Conservation (phyloP, 2,888 invertebrate species). For the Eupithecia subfuscata region DNA sequence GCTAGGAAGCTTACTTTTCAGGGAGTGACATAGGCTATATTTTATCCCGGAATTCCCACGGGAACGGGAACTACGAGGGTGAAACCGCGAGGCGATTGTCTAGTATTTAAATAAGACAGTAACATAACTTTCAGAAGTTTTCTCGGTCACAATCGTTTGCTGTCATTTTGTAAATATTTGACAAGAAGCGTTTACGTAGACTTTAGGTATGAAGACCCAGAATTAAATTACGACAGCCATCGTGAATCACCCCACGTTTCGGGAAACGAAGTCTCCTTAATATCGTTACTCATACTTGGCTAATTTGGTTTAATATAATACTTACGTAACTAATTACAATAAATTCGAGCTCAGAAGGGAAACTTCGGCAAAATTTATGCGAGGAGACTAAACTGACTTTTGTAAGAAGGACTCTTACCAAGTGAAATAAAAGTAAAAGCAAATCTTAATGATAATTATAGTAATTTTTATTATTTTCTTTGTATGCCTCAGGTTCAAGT, state of each 20-base stretch:
- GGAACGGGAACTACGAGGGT: too few relatives aligned
- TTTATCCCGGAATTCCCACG: too few relatives aligned
- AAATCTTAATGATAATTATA: background rate
- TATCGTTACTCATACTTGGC: background rate
- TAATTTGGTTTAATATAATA: conserved; percentile 7
- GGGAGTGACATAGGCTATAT: too few relatives aligned
- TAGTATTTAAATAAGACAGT: too few relatives aligned
- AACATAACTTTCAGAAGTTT: too few relatives aligned
- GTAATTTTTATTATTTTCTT: too few relatives aligned
- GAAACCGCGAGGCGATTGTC: too few relatives aligned
- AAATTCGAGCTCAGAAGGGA: background rate
- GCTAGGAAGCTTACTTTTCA: too few relatives aligned
- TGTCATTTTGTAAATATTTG: background rate
- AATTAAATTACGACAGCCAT: background rate
- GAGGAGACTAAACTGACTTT: background rate
- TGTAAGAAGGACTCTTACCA: background rate
- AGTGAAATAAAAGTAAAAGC: background rate
- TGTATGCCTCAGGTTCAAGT: too few relatives aligned
- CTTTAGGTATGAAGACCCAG: background rate
- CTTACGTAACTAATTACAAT: conserved; percentile 9
- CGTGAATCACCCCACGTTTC: background rate
- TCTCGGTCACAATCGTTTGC: too few relatives aligned
- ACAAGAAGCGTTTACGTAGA: background rate
- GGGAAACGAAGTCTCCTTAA: background rate
- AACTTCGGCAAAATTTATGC: background rate